Evolutionary conservation across 2,888 invertebrate species (phyloP).

Genomic region (Luperina testacea): DNA sequence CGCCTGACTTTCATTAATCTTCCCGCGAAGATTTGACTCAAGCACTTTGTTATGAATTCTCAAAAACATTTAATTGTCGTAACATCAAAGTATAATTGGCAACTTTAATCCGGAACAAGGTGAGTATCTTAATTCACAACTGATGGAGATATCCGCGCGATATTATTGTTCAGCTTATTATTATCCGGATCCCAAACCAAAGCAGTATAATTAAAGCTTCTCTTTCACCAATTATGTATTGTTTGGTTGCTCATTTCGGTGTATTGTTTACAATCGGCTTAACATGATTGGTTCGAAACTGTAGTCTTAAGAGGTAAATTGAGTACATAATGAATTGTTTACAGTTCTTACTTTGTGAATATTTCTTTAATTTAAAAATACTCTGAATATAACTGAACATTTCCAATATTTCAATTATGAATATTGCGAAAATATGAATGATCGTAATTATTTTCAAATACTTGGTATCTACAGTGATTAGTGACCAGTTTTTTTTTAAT

Average conservation of each 20-base stretch:
- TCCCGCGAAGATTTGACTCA: slow-evolving; percentile 19
- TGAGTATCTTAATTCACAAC: slow-evolving; percentile 61
- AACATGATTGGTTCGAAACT: slow-evolving; percentile 60
- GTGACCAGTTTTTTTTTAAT: background rate
- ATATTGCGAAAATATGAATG: background rate
- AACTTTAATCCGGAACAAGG: slow-evolving; percentile 36
- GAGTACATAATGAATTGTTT: slow-evolving; percentile 19
- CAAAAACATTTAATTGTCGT: slow-evolving; percentile 22
- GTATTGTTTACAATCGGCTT: slow-evolving; percentile 61
- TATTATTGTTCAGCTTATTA: slow-evolving; percentile 64
- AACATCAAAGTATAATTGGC: slow-evolving; percentile 29
- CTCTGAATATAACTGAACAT: background rate
- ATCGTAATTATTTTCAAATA: background rate
- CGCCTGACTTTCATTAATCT: slow-evolving; percentile 45
- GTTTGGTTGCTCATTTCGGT: slow-evolving; percentile 55
- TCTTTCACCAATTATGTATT: slow-evolving; percentile 60
- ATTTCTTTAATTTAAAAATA: slow-evolving; percentile 6
- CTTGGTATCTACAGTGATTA: background rate
- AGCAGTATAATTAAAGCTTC: slow-evolving; percentile 58
- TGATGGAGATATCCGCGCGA: slow-evolving; percentile 52
- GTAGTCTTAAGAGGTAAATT: slow-evolving; percentile 35
- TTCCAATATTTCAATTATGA: background rate
- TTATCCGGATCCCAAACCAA: slow-evolving; percentile 63
- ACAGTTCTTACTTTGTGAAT: background rate
- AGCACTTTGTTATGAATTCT: slow-evolving; percentile 38